These are phyloP conservation scores for Sphaeridia pumilis DNA, from an alignment of 2,888 invertebrate species.

Conservation along the genomic window DNA sequence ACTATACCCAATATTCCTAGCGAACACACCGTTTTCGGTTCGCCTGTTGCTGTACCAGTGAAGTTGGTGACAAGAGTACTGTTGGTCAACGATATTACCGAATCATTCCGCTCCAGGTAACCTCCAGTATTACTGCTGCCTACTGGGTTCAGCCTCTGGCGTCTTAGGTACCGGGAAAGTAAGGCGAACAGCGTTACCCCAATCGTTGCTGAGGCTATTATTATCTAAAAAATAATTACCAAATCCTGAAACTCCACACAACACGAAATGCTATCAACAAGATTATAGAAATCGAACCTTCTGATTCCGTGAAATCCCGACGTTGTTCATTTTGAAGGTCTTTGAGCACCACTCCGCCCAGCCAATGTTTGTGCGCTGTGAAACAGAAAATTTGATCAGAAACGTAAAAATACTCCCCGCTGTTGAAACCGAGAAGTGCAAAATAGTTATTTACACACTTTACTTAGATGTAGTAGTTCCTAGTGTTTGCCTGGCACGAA, in stretches of 20 bases:
- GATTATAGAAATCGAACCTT: conserved; percentile 11
- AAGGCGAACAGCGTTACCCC: conserved; percentile 73
- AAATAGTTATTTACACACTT: too few species aligned
- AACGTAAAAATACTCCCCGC: background rate
- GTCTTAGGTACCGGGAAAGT: conserved; percentile 64
- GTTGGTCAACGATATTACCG: conserved; percentile 14
- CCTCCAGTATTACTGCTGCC: background rate
- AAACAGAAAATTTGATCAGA: background rate
- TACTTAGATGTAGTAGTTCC: too few species aligned
- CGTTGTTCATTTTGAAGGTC: background rate
- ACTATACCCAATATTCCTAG: conserved; percentile 10
- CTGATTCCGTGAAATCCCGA: conserved; percentile 18
- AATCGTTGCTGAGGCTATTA: conserved; percentile 59
- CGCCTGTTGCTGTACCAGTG: conserved; percentile 7
- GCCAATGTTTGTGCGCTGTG: background rate
- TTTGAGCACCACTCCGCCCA: too few species aligned
- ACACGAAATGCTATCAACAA: background rate
- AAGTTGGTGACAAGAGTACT: conserved; percentile 16
- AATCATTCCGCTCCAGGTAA: conserved; percentile 14
- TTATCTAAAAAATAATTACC: conserved; percentile 45
- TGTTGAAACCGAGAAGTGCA: background rate
- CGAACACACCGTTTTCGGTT: conserved; percentile 13
- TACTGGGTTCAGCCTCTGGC: conserved; percentile 38
- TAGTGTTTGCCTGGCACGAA: too few species aligned
- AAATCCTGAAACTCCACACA: background rate